Base-by-base conservation (phyloP, 2,113 vertebrate species). In the Oreocharis arfaki region DNA sequence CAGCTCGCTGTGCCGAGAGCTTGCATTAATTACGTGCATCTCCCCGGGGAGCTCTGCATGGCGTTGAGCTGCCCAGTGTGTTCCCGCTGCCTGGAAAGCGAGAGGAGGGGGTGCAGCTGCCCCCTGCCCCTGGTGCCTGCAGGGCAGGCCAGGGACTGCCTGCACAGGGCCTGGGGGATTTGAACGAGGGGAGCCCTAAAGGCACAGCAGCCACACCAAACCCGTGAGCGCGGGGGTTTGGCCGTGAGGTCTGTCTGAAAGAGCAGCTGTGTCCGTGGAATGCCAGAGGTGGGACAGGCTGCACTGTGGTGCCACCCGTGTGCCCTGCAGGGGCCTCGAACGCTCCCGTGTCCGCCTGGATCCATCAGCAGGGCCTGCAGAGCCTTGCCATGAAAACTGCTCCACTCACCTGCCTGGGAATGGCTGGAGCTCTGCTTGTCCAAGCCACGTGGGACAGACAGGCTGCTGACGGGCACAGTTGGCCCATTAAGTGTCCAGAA, bases 311-410 rank as follows among this genome's bases (percentile, higher is more conserved):
- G 33, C 44, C 79, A 7, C 56, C 75, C 23, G 18, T 2, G 2
- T 57, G 30, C 42, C 57, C 84, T 67, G 32, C 47, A 16, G 65
- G 23, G 42, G 53, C 53, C 23, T 26, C 70, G 61, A 69, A 24
- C 9, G 4, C 41, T 68, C 32, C 3, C 1, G 0, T 23, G 9
- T 14, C 46, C 9, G 3, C n/a, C 47, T 44, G 15, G 28, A 12
- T 56, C 86, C 37, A 21, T 11, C 23, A 52, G 61, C 19, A 57
- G 23, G 27, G 86, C 70, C 70, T 82, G 56, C 59, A 60, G 30
- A 69, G 14, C 26, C 33, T 55, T 1, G 0, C 46, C 76, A 1
- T 50, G 27, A 50, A 44, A 87, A 11, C 17, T 5, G 7, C 55
- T 82, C 30, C 22, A 3, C 59, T 86, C 16, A 27, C 21, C 84